Conservation (phyloP, 2,113 vertebrate species). For the Nicator chloris region DNA sequence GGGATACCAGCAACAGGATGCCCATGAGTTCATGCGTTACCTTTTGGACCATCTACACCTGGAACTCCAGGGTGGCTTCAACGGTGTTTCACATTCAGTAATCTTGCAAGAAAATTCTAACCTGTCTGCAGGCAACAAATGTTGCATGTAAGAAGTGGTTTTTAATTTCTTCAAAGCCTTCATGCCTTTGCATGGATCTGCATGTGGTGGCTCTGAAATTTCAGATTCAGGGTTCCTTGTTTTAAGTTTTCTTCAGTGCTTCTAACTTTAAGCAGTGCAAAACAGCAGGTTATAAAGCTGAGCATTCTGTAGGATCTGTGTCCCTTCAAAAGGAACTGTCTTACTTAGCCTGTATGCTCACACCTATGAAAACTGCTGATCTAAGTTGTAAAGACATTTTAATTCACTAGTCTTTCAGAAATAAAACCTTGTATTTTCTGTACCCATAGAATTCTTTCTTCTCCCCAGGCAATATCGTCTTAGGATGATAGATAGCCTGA, state of each 20-base stretch:
- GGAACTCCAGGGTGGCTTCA: conserved; percentile 90
- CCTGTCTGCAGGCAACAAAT: conserved; percentile 80
- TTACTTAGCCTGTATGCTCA: too few species aligned
- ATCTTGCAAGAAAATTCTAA: conserved; percentile 78
- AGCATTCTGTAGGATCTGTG: neutral
- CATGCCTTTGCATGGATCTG: neutral
- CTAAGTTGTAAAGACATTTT: neutral
- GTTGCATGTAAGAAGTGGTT: conserved; percentile 84
- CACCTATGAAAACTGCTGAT: too few species aligned
- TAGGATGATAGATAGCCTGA: neutral
- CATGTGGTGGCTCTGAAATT: neutral
- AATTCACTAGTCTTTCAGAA: neutral
- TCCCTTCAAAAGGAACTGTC: neutral
- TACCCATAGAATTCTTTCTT: neutral
- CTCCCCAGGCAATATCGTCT: neutral
- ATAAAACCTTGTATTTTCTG: neutral
- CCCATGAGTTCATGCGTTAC: conserved; percentile 98
- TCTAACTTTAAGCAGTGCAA: neutral
- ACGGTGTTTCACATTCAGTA: conserved; percentile 79
- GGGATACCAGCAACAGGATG: conserved; percentile 98
- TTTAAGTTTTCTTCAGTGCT: neutral
- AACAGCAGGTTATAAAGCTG: neutral
- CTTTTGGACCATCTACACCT: conserved; percentile 97
- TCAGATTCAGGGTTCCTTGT: neutral
- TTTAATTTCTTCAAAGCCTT: neutral